Evolutionary conservation across 2,797 vertebrate species (phyloP), one percentile per base, ranked within the genome.

Genomic region (Trichosurus vulpecula): DNA sequence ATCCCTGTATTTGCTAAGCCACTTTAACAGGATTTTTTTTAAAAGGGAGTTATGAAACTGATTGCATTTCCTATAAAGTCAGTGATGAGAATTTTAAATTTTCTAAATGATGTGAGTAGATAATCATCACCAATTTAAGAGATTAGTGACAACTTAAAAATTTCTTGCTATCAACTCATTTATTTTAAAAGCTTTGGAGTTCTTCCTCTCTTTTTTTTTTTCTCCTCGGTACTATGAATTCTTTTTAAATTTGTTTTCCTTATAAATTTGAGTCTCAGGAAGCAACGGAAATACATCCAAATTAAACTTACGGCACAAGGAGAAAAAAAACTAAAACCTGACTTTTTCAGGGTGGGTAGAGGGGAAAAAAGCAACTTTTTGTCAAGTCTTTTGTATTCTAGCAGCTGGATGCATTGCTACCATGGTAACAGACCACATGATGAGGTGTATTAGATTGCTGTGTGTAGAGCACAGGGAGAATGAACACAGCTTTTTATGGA

Each of bases 341-440:
- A 98, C 97, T 99, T 98, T 97, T 97, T 98, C 94, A 14, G 96
- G 97, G 98, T 98, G 98, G 98, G 98, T 97, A 98, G 98, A 98
- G 97, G 96, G 96, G 90, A 95, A 90, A 97, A 54, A 98, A 96
- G 97, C 97, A 98, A 98, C 98, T 99, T 99, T 98, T 98, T 99
- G 98, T 99, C 98, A 99, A 81, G 99, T 99, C 99, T 98, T 99
- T 99, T 99, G 99, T 98, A 98, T 98, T 97, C 95, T 98, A 99
- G 99, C 98, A 99, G 99, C 99, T 99, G 99, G 99, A 99, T 99
- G 99, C 99, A 99, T 98, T 98, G 99, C 99, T 99, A 96, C 99
- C 99, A 99, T 99, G 99, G 99, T 97, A 99, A 99, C 99, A 98
- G 98, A 99, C 99, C 99, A 99, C 99, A 99, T 99, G 99, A 99